These are phyloP conservation scores for Selene dorsalis DNA, from an alignment of 2,797 vertebrate genomes.

Conservation along the genomic window DNA sequence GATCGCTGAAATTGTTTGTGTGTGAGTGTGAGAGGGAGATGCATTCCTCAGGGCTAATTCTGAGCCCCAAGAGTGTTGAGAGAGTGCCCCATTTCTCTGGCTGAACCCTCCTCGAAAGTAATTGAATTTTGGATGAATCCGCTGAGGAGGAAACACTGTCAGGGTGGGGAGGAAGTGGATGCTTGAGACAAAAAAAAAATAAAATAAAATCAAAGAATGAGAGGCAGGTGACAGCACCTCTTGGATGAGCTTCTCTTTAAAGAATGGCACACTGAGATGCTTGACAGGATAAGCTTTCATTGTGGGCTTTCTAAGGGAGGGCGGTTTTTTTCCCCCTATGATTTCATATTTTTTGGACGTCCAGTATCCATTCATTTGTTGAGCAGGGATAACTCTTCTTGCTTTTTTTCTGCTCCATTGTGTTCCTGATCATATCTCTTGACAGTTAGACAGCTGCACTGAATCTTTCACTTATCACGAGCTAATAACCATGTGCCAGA, in stretches of 20 bases:
- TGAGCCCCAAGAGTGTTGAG: constrained; percentile 46
- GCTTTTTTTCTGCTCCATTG: constrained; percentile 57
- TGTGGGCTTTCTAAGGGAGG: constrained; percentile 40
- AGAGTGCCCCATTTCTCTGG: constrained; percentile 71
- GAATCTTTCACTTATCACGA: constrained; percentile 53
- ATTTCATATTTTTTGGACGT: constrained; percentile 47
- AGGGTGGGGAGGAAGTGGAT: constrained; percentile 43
- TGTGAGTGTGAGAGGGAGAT: constrained; percentile 35
- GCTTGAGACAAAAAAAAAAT: constrained; percentile 50
- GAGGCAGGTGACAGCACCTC: constrained; percentile 73
- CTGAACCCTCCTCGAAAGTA: constrained; percentile 71
- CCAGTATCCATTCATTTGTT: constrained; percentile 45
- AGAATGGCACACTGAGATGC: constrained; percentile 54
- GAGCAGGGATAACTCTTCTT: constrained; percentile 44
- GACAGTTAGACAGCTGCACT: constrained; percentile 69
- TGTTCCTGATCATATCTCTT: constrained; percentile 67
- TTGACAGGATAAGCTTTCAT: constrained; percentile 61
- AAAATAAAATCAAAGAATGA: constrained; percentile 73
- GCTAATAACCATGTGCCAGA: constrained; percentile 65
- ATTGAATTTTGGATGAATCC: constrained; percentile 81
- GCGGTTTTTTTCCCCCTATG: constrained; percentile 6
- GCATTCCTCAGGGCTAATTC: constrained; percentile 58
- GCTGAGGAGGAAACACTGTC: constrained; percentile 59
- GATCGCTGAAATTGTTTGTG: constrained; percentile 63
- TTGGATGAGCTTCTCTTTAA: constrained; percentile 65